These are phyloP conservation scores for Scartelaos histophorus DNA, from an alignment of 2,113 vertebrate genomes.

Conservation along the genomic window DNA sequence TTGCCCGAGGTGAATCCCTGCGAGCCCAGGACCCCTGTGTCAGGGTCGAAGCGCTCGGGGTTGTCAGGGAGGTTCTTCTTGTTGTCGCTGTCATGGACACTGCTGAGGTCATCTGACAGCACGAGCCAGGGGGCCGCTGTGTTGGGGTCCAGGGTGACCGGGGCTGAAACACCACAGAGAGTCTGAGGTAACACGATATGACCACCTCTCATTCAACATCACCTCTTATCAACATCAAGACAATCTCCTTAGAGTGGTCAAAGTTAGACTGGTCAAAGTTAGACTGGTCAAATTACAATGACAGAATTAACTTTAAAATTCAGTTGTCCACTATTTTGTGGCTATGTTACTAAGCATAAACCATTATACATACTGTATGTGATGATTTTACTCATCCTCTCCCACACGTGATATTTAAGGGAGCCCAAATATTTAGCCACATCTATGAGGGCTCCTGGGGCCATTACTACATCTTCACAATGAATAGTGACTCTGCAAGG, in stretches of 20 bases:
- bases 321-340: not conserved
- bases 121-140: constrained; percentile 71
- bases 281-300: too few species aligned
- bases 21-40: constrained; percentile 61
- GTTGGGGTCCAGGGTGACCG: constrained; percentile 74
- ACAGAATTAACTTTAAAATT: not conserved
- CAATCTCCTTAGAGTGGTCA: not conserved
- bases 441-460: constrained; percentile 55
- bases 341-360: not conserved
- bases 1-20: constrained; percentile 59
- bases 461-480: constrained; percentile 28
- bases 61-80: constrained; percentile 66
- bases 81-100: constrained; percentile 60
- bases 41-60: constrained; percentile 69
- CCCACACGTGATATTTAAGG: constrained; percentile 62
- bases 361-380: constrained; percentile 62
- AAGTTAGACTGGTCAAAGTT: too few species aligned
- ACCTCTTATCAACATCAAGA: not conserved
- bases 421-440: constrained; percentile 68
- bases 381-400: constrained; percentile 61
- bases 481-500: constrained; percentile 35
- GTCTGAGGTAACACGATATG: not conserved
- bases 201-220: constrained; percentile 6
- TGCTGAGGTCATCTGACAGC: constrained; percentile 66
- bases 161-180: constrained; percentile 52